Conservation (phyloP, 2,888 invertebrate genomes). For the Zelleria hepariella region DNA sequence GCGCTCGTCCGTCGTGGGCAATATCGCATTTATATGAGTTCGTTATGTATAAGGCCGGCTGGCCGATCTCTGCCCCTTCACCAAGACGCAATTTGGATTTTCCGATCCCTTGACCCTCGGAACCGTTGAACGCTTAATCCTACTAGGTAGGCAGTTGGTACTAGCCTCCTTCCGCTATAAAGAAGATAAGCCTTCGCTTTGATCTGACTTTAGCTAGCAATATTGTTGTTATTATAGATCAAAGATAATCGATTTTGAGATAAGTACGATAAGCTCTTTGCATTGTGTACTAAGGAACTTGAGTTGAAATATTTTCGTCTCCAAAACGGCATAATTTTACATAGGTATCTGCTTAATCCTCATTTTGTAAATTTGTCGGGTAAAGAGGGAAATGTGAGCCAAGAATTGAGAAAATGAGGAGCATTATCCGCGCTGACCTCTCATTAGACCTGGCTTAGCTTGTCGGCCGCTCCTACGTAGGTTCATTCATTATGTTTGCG, state of each 20-base stretch:
- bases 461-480: constrained; percentile 8
- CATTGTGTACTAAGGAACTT: too few relatives aligned
- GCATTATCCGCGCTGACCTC: constrained; percentile 3
- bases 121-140: constrained; percentile 23
- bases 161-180: background rate
- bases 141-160: background rate
- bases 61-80: constrained; percentile 2
- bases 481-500: background rate
- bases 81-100: constrained; percentile 29
- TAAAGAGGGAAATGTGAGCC: background rate
- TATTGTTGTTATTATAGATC: background rate
- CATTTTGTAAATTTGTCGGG: background rate
- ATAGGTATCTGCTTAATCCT: background rate
- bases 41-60: constrained; percentile 23
- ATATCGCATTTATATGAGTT: constrained; percentile 50
- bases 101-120: constrained; percentile 26
- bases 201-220: background rate
- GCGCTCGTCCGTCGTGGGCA: constrained; percentile 23
- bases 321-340: background rate
- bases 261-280: background rate
- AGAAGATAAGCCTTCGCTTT: constrained; percentile 1
- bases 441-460: constrained; percentile 18
- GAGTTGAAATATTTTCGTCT: background rate
- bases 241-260: background rate
- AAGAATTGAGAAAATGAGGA: constrained; percentile 2